phyloP scores from a whole-genome alignment of 2,797 vertebrate genomes.

The Microchirus variegatus region DNA sequence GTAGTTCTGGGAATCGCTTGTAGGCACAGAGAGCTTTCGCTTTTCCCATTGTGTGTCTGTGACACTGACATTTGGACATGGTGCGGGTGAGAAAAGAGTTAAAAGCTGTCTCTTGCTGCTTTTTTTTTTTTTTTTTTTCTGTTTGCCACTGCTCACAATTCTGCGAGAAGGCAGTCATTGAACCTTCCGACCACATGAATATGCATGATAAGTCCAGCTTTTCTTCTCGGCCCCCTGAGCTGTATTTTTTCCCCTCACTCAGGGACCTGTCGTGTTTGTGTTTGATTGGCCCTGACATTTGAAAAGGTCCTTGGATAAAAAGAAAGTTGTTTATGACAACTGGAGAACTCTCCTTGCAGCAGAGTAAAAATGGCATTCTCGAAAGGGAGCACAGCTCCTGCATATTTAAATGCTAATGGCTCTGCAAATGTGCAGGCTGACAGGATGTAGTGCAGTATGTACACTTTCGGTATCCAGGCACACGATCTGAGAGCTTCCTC shows the following conservation, averaged over 20 bases:
- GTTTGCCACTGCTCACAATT: conserved; percentile 62
- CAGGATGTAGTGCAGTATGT: conserved; percentile 65
- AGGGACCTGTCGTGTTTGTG: conserved; percentile 75
- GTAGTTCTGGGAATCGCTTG: conserved; percentile 56
- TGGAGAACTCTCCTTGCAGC: conserved; percentile 72
- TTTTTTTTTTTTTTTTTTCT: conserved; percentile 39
- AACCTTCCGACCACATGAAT: conserved; percentile 70
- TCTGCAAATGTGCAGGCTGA: conserved; percentile 70
- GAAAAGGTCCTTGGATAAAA: conserved; percentile 77
- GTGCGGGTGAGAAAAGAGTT: conserved; percentile 43
- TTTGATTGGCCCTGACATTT: conserved; percentile 83
- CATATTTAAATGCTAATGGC: conserved; percentile 82
- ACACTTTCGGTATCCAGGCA: conserved; percentile 57
- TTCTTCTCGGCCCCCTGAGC: conserved; percentile 74
- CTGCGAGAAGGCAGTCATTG: conserved; percentile 59
- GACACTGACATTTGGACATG: conserved; percentile 73
- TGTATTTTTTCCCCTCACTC: conserved; percentile 56
- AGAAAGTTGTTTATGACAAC: conserved; percentile 79
- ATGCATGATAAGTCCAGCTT: conserved; percentile 69
- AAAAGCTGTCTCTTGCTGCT: conserved; percentile 48
- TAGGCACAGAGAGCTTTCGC: conserved; percentile 41
- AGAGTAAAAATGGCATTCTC: conserved; percentile 76
- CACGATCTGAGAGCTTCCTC: conserved; percentile 59
- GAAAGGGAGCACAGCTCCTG: conserved; percentile 72
- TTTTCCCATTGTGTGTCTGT: conserved; percentile 60